These are phyloP conservation scores for Phrynosoma platyrhinos DNA, from an alignment of 2,113 vertebrate genomes.

Conservation along the genomic window DNA sequence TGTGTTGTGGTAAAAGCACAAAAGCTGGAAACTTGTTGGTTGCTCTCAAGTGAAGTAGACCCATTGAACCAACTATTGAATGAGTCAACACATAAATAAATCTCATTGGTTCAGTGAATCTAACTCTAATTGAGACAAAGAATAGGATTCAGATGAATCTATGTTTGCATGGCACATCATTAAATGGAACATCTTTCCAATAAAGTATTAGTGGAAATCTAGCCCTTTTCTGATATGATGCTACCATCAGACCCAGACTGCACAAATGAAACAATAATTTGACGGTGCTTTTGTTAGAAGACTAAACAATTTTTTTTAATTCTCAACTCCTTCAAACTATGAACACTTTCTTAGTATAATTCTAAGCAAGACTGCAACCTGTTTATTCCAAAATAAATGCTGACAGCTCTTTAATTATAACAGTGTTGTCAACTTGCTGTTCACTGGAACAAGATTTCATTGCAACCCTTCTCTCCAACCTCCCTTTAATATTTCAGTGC, in stretches of 20 bases:
- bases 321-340: not conserved
- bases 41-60: not conserved
- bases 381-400: slow-evolving; percentile 58
- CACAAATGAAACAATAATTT: not conserved
- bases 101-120: not conserved
- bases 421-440: slow-evolving; percentile 53
- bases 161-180: too few species aligned
- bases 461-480: slow-evolving; percentile 29
- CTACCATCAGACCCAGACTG: not conserved
- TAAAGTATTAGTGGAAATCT: not conserved
- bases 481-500: slow-evolving; percentile 61
- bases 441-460: slow-evolving; percentile 55
- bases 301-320: slow-evolving; percentile 22
- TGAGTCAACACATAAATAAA: not conserved
- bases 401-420: slow-evolving; percentile 50
- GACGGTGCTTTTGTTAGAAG: slow-evolving; percentile 7
- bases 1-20: too few species aligned
- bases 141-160: too few species aligned
- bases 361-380: slow-evolving; percentile 30
- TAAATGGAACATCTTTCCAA: not conserved
- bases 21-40: too few species aligned
- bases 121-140: not conserved
- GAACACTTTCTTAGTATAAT: slow-evolving; percentile 45
- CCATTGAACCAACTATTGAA: not conserved
- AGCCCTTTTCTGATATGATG: not conserved